Evolutionary conservation across 2,113 vertebrate species (phyloP), one percentile per base, ranked within the genome.

Genomic region (Xenopus tropicalis): DNA sequence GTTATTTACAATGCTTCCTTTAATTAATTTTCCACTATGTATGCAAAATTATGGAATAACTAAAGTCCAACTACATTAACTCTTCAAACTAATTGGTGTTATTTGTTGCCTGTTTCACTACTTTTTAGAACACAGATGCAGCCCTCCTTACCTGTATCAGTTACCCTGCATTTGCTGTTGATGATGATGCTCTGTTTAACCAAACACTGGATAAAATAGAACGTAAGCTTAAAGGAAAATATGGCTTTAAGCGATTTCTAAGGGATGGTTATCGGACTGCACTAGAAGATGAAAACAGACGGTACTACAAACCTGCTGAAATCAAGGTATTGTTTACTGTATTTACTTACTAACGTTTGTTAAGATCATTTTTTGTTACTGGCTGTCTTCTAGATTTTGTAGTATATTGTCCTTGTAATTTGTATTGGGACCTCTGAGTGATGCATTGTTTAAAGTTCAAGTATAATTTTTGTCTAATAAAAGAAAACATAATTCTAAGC

Each of bases 161-260:
- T 85, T 99, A 99, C 23, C 97, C 97, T 23, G 96, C 95, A 0
- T 99, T 99, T 80, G 95, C 97, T 3, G 90, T 98, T 72, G 97
- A 99, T 21, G 97, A 99, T 56, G 97, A 98, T 23, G 93, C 88
- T 69, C 90, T 99, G 17, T 98, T 92, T 83, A 85, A 74, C 72
- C 97, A 99, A 84, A 97, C 96, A 0, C 85, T 98, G 51, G 97
- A 98, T 80, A 99, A 99, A 86, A 86, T 98, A 2, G 79, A 95
- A 19, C 91, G 97, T 69, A 99, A 99, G 82, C 70, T 99, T 56
- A 93, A 92, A 62, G 97, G 97, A 19, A 97, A 93, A 80, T 94
- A 97, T 0, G 97, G 97, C 19, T 98, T 99, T 83, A 98, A 98
- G 21, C 92, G 97, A 10, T 98, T 95, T 85, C 86, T 98, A 77